These are phyloP conservation scores for Platyrinchus mystaceus DNA, from an alignment of 2,797 vertebrate species.

Conservation along the genomic window DNA sequence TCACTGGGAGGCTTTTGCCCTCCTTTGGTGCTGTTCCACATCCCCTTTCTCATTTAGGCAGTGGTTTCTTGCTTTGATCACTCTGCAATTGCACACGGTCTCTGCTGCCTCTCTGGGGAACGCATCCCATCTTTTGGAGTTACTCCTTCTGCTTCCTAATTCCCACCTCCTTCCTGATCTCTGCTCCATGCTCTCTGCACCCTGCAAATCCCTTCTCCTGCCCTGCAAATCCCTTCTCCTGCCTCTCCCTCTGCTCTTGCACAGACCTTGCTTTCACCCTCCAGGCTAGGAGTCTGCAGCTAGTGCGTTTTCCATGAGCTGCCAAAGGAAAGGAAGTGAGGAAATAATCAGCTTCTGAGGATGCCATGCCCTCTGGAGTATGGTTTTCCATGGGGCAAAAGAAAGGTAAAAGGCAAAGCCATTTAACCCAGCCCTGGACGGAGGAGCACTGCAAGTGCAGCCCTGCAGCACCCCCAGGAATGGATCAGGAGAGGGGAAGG, in stretches of 20 bases:
- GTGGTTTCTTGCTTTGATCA: accelerated
- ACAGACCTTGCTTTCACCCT: background rate
- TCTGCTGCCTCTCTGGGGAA: background rate
- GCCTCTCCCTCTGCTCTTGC: background rate
- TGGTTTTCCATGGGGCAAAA: background rate
- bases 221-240: background rate
- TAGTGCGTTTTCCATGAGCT: background rate
- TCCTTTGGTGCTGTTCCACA: accelerated
- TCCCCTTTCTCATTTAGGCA: background rate
- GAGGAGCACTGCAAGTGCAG: accelerated
- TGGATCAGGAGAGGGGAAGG: background rate
- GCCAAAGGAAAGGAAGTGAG: background rate
- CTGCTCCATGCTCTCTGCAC: background rate
- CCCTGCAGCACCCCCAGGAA: background rate
- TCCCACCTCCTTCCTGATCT: background rate
- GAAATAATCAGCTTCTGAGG: background rate
- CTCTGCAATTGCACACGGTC: accelerated
- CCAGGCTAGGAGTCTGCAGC: background rate
- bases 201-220: background rate
- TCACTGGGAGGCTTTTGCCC: background rate
- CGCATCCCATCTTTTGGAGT: background rate
- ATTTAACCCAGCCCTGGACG: background rate
- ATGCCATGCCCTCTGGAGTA: background rate
- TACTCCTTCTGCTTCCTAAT: background rate
- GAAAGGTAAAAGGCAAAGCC: background rate